These are phyloP conservation scores for Pocota personata DNA, from an alignment of 2,888 invertebrate genomes.

Conservation along the genomic window DNA sequence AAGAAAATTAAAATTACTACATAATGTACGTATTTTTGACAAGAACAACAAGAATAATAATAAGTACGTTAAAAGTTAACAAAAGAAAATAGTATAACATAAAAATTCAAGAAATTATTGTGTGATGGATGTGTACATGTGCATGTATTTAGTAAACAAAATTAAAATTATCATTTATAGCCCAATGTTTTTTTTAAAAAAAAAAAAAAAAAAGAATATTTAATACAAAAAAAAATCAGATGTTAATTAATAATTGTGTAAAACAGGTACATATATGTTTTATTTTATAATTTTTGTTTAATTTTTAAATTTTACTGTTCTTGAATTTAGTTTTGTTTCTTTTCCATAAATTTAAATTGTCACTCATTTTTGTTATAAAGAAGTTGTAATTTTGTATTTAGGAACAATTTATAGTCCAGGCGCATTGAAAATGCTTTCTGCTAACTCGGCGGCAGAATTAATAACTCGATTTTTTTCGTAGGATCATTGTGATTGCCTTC, in stretches of 20 bases:
- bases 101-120: not conserved
- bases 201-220: slow-evolving; percentile 23
- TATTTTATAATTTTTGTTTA: slow-evolving; percentile 27
- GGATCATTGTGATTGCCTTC: no score
- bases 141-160: slow-evolving; percentile 14
- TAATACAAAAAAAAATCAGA: slow-evolving; percentile 53
- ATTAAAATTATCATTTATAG: not conserved
- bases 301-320: slow-evolving; percentile 28
- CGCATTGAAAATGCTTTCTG: not conserved
- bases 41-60: slow-evolving; percentile 18
- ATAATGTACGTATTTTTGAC: slow-evolving; percentile 7
- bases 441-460: not conserved
- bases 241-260: slow-evolving; percentile 68
- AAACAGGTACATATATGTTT: slow-evolving; percentile 72
- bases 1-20: not conserved
- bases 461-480: not conserved
- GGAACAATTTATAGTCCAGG: slow-evolving; percentile 53
- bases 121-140: slow-evolving; percentile 59
- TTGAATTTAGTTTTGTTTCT: slow-evolving; percentile 33
- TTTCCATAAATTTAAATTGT: slow-evolving; percentile 24
- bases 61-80: slow-evolving; percentile 43
- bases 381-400: slow-evolving; percentile 25
- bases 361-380: not conserved
- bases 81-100: not conserved
- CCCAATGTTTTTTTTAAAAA: slow-evolving; percentile 38